Evolutionary conservation across 2,888 invertebrate genomes (phyloP), one percentile per base, ranked within the genome.

Genomic region (Bhutanitis thaidina): DNA sequence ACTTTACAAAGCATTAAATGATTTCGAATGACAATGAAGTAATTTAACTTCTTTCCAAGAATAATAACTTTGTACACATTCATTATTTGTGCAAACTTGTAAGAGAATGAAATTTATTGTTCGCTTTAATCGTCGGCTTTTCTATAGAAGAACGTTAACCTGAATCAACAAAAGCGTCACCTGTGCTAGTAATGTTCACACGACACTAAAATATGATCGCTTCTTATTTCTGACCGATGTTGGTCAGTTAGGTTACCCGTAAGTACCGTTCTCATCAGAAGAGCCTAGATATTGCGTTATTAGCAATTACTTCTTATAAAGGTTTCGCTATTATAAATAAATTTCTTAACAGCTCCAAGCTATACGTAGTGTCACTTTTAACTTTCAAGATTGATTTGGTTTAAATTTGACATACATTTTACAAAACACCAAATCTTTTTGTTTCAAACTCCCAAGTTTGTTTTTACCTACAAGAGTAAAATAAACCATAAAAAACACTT

Each of bases 141-240:
- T 55, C 71, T 64, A 70, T 70, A 69, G 64, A 59, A 53, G 49
- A 58, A 35, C 56, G 49, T 63, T 62, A 61, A 58, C 59, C 56
- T 50, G 53, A 53, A 39, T 34, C 50, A 53, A 76, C 72, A 76
- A 77, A 67, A 52, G 59, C 57, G 53, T 55, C 69, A 69, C 72
- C 71, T 70, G 70, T 67, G 64, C 58, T 45, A 49, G 51, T 58
- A 7, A 15, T 60, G 70, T 80, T 80, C 80, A 77, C 80, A 80
- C 72, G 77, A 67, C 65, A 64, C 73, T 78, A 77, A 75, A 74
- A 64, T 71, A 68, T 44, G 27, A 34, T 16, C 20, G 30, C 20
- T n/a, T 15, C 13, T 20, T 3, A 20, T 5, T 4, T 7, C 1
- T 43, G 30, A 34, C 37, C 15, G 10, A 14, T 38, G 12, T 9